Evolutionary conservation across 2,888 invertebrate genomes (phyloP).

Genomic region (Chrysolina americana): DNA sequence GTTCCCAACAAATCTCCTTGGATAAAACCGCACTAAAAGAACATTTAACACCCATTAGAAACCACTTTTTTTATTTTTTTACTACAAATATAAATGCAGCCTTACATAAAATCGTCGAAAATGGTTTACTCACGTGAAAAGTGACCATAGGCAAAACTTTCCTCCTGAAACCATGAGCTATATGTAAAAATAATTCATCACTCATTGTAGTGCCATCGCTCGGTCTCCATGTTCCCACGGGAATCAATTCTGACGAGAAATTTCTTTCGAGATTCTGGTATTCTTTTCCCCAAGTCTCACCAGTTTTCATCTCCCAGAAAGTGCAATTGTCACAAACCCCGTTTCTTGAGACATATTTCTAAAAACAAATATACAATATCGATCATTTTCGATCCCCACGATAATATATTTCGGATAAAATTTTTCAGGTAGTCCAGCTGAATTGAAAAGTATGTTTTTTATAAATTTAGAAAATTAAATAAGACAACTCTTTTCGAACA

Average conservation of each 20-base stretch:
- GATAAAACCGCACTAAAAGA: too few relatives aligned
- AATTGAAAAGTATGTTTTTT: too few relatives aligned
- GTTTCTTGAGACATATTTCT: conserved; percentile 64
- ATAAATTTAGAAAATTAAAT: too few relatives aligned
- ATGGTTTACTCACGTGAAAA: conserved; percentile 77
- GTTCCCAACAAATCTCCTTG: too few relatives aligned
- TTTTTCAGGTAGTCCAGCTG: too few relatives aligned
- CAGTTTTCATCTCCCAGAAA: conserved; percentile 73
- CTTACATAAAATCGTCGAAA: background rate
- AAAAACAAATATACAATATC: conserved; percentile 44
- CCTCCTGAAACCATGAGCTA: conserved; percentile 84
- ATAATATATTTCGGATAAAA: too few relatives aligned
- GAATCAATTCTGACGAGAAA: conserved; percentile 51
- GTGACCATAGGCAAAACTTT: conserved; percentile 81
- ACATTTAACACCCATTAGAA: too few relatives aligned
- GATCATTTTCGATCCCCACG: too few relatives aligned
- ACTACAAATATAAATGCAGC: too few relatives aligned
- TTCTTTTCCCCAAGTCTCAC: conserved; percentile 74
- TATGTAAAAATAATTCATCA: conserved; percentile 86
- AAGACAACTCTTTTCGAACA: too few relatives aligned
- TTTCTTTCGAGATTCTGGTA: conserved; percentile 52
- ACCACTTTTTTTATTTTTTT: too few relatives aligned
- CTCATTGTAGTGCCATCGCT: conserved; percentile 77
- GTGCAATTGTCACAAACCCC: conserved; percentile 73
- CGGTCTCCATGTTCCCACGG: conserved; percentile 84